Conservation (phyloP, 92 coral and sea anemone genomes). For the Zoanthus solanderi region DNA sequence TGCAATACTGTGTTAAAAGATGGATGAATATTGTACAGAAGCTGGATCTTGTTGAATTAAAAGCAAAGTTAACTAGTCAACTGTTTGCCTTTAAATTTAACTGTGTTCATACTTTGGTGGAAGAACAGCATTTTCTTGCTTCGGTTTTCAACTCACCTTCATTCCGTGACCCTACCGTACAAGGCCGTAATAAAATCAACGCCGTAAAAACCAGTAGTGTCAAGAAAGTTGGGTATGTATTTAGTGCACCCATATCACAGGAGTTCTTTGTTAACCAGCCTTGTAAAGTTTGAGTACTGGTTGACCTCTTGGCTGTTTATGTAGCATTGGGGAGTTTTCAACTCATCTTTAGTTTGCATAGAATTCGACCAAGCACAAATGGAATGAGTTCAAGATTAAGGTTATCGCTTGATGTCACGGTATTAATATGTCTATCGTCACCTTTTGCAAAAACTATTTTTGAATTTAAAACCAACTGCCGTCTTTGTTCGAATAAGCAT, state of each 20-base stretch:
- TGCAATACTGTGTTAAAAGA: too few species aligned
- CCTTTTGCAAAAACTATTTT: background rate
- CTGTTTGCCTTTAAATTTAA: background rate
- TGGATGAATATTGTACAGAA: too few species aligned
- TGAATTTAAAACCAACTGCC: background rate
- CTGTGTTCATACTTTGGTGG: background rate
- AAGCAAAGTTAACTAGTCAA: too few species aligned
- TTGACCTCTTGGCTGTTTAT: conserved; percentile 12
- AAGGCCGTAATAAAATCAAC: background rate
- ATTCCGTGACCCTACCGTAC: background rate
- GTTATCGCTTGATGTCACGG: background rate
- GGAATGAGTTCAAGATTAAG: background rate
- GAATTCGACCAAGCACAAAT: conserved; percentile 3
- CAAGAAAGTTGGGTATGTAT: background rate
- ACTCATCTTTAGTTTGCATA: conserved; percentile 1
- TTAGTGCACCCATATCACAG: conserved; percentile 5
- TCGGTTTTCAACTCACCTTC: background rate
- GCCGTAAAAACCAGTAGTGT: background rate
- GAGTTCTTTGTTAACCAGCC: background rate
- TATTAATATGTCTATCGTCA: background rate
- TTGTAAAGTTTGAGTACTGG: background rate
- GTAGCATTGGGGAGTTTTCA: background rate
- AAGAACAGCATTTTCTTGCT: background rate
- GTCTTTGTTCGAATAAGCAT: too few species aligned
- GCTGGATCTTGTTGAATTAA: too few species aligned